phyloP scores from a whole-genome alignment of 2,113 vertebrate species.

The Sander vitreus region DNA sequence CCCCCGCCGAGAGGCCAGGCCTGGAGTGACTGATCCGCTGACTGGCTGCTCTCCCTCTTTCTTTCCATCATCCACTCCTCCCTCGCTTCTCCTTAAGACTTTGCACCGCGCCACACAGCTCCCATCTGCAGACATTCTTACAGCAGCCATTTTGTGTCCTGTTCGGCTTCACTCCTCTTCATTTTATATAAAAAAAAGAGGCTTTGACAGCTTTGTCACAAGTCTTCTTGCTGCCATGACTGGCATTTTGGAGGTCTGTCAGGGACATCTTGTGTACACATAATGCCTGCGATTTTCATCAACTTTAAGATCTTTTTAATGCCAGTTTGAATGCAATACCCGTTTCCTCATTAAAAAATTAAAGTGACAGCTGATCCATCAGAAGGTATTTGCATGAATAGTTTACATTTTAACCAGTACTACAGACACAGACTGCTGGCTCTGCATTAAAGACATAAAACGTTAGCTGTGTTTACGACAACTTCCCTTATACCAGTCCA shows the following conservation, averaged over 20 bases:
- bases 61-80: conserved; percentile 59
- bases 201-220: conserved; percentile 66
- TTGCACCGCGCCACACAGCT: conserved; percentile 58
- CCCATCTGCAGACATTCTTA: conserved; percentile 73
- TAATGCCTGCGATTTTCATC: conserved; percentile 63
- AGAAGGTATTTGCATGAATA: background rate
- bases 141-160: conserved; percentile 75
- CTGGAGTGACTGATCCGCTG: conserved; percentile 85
- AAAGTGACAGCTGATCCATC: conserved; percentile 15
- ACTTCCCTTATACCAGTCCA: background rate
- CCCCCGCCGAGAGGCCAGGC: conserved; percentile 89
- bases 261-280: conserved; percentile 71
- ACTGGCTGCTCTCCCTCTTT: conserved; percentile 77
- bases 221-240: conserved; percentile 64
- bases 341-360: background rate
- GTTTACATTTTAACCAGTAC: background rate
- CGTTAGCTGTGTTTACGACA: background rate
- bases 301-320: conserved; percentile 59
- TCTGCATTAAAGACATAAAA: background rate
- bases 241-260: conserved; percentile 77
- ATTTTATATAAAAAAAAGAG: conserved; percentile 62
- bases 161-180: conserved; percentile 56
- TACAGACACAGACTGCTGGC: background rate
- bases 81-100: conserved; percentile 62
- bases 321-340: conserved; percentile 45